phyloP scores from a whole-genome alignment of 2,113 vertebrate species.

The Parotia lawesii region DNA sequence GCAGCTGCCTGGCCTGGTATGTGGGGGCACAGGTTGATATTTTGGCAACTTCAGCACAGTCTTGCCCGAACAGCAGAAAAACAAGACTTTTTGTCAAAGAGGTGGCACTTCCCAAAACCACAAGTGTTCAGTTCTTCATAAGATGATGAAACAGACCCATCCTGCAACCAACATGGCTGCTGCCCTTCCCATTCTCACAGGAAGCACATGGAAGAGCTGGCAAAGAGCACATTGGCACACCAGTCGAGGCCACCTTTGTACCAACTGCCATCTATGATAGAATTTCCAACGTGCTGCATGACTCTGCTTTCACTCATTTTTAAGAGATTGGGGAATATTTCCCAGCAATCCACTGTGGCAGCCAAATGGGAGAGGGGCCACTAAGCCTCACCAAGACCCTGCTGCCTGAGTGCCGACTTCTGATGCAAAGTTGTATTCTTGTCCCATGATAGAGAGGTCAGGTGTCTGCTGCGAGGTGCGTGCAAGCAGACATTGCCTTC shows the following conservation, averaged over 20 bases:
- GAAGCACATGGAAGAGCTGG: background rate
- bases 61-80: background rate
- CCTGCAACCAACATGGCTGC: background rate
- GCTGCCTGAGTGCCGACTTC: background rate
- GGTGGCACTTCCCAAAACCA: background rate
- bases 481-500: background rate
- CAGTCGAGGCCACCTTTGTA: rapidly evolving
- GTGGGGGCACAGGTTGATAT: background rate
- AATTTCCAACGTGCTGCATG: background rate
- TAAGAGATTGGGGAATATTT: background rate
- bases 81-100: background rate
- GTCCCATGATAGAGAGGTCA: background rate
- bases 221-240: background rate
- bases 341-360: background rate
- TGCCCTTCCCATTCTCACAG: rapidly evolving
- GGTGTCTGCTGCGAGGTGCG: rapidly evolving
- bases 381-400: rapidly evolving
- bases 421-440: background rate
- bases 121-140: background rate
- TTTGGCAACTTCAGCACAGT: background rate
- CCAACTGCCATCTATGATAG: background rate
- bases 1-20: background rate
- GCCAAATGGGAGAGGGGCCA: background rate
- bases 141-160: background rate
- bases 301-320: background rate